Conservation (phyloP, 2,797 vertebrate species). For the Erpetoichthys calabaricus region DNA sequence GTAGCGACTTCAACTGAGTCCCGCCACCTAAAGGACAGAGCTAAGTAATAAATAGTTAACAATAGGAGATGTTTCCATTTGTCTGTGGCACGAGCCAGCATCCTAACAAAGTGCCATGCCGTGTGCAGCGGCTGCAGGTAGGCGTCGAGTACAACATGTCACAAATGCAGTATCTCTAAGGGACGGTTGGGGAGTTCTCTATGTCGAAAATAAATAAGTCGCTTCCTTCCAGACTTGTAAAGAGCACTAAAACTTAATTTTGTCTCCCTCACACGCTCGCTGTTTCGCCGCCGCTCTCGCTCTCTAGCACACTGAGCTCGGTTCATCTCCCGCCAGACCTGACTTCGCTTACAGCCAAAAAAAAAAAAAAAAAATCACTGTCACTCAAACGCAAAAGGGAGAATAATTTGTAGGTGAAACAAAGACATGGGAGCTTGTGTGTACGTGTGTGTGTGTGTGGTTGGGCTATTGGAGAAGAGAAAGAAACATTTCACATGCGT, state of each 20-base stretch:
- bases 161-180: background rate
- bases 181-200: background rate
- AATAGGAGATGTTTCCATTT: background rate
- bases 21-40: constrained; percentile 2
- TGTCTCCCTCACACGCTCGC: background rate
- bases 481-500: constrained; percentile 34
- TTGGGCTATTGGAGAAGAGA: constrained; percentile 19
- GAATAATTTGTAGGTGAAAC: constrained; percentile 14
- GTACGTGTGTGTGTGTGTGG: background rate
- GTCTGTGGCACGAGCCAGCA: constrained; percentile 10
- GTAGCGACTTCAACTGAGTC: constrained; percentile 11
- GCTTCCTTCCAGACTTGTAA: constrained; percentile 14
- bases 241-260: constrained; percentile 29
- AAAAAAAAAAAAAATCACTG: constrained; percentile 40
- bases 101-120: constrained; percentile 2
- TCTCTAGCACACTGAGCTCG: constrained; percentile 25
- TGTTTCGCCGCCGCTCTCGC: too few relatives aligned
- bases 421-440: background rate
- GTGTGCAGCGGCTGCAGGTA: constrained; percentile 40
- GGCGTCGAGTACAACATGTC: constrained; percentile 24
- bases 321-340: constrained; percentile 41
- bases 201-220: constrained; percentile 7
- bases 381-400: constrained; percentile 27
- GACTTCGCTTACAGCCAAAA: constrained; percentile 50
- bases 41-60: background rate